These are phyloP conservation scores for Stegodyphus mimosarum DNA, from an alignment of 1,140 invertebrate genomes.

Conservation along the genomic window DNA sequence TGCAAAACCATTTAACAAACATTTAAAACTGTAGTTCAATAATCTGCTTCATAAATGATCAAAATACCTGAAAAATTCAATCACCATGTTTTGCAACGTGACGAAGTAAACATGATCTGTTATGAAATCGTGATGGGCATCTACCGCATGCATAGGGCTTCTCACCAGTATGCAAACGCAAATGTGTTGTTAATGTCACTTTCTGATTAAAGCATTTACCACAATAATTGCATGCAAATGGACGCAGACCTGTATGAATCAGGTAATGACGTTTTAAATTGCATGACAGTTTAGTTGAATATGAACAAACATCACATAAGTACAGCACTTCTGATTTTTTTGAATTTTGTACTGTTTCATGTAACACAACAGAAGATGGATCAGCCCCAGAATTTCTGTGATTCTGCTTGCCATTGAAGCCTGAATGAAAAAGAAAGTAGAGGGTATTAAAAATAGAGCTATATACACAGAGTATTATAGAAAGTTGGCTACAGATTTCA, in stretches of 20 bases:
- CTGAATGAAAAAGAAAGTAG: not conserved
- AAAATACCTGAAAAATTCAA: not conserved
- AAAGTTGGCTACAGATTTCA: no score
- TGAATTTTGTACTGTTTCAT: not conserved
- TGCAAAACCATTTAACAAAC: no score
- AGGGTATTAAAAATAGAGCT: not conserved
- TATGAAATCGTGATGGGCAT: slow-evolving; percentile 19
- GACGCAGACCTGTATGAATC: slow-evolving; percentile 28
- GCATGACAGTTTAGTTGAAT: slow-evolving; percentile 4
- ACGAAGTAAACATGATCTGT: slow-evolving; percentile 5
- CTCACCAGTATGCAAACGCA: slow-evolving; percentile 39
- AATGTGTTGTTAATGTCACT: slow-evolving; percentile 24
- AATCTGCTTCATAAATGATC: no score
- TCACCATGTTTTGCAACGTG: slow-evolving; percentile 26
- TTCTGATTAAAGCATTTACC: slow-evolving; percentile 36
- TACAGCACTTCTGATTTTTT: not conserved
- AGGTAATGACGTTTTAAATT: slow-evolving; percentile 51
- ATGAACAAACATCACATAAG: slow-evolving; percentile 26
- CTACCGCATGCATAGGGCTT: slow-evolving; percentile 10
- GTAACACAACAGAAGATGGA: not conserved
- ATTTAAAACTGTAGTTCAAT: no score
- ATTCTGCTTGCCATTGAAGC: not conserved
- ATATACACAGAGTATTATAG: not conserved
- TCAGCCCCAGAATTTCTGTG: not conserved
- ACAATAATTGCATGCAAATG: slow-evolving; percentile 34